These are phyloP conservation scores for Drosophila miranda DNA, from an alignment of 1,140 invertebrate genomes.

Conservation along the genomic window DNA sequence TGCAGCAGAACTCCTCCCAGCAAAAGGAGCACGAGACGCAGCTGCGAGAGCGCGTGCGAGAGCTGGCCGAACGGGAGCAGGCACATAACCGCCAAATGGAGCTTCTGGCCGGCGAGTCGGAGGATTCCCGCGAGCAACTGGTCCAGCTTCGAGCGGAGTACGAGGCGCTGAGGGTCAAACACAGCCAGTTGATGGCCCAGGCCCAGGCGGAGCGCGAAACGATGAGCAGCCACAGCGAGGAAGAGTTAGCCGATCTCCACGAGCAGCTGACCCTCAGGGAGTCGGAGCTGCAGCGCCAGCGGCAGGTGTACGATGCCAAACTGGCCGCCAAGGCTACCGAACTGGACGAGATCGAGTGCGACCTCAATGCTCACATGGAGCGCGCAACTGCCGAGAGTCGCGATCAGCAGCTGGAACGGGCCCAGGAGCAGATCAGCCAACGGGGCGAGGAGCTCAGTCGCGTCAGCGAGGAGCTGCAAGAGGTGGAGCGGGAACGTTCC, in stretches of 20 bases:
- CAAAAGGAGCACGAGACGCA: slow-evolving; percentile 84
- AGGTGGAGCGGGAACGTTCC: slow-evolving; percentile 61
- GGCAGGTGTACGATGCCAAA: slow-evolving; percentile 83
- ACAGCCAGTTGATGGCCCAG: slow-evolving; percentile 8
- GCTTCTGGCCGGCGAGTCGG: slow-evolving; percentile 84
- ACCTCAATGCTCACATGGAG: slow-evolving; percentile 86
- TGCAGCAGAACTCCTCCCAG: slow-evolving; percentile 84
- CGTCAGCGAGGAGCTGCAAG: slow-evolving; percentile 80
- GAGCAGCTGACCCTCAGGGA: slow-evolving; percentile 82
- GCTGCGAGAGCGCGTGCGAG: slow-evolving; percentile 83
- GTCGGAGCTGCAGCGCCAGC: slow-evolving; percentile 83
- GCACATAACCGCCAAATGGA: slow-evolving; percentile 83
- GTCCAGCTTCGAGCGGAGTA: slow-evolving; percentile 60
- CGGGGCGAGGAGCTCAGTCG: slow-evolving; percentile 83
- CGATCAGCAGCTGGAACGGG: slow-evolving; percentile 83
- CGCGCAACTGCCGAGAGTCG: slow-evolving; percentile 84
- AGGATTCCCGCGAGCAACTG: slow-evolving; percentile 84
- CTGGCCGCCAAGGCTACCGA: slow-evolving; percentile 83
- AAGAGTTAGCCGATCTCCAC: slow-evolving; percentile 80
- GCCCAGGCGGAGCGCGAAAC: slow-evolving; percentile 38
- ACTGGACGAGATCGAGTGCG: slow-evolving; percentile 85
- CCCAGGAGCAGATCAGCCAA: slow-evolving; percentile 83
- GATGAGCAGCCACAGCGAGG: slow-evolving; percentile 44
- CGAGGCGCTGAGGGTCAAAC: slow-evolving; percentile 15
- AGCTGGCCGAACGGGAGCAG: slow-evolving; percentile 84